These are phyloP conservation scores for Zaprionus vittiger DNA, from an alignment of 1,140 invertebrate species.

Conservation along the genomic window DNA sequence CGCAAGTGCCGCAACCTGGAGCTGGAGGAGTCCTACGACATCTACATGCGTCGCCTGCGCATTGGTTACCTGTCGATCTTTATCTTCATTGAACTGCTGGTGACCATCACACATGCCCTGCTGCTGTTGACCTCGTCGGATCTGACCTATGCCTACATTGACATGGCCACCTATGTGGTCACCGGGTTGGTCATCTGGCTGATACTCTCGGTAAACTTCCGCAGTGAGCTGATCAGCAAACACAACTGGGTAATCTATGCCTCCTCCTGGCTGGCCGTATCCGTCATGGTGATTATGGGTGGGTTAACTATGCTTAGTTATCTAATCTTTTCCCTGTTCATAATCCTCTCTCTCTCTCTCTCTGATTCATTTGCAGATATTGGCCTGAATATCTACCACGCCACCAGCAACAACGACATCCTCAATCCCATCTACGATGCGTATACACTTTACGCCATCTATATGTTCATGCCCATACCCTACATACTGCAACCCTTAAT, in stretches of 20 bases:
- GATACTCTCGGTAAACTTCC: conserved; percentile 85
- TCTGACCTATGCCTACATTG: conserved; percentile 74
- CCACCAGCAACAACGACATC: conserved; percentile 74
- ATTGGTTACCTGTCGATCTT: conserved; percentile 91
- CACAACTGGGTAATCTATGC: conserved; percentile 85
- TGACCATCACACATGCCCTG: conserved; percentile 87
- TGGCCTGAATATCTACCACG: conserved; percentile 86
- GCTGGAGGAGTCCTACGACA: conserved; percentile 89
- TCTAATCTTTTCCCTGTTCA: background rate
- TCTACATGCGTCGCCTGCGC: conserved; percentile 90
- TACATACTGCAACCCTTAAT: conserved; percentile 88
- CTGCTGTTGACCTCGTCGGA: conserved; percentile 85
- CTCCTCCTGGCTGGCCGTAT: conserved; percentile 85
- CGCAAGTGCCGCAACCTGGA: conserved; percentile 90
- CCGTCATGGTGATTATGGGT: conserved; percentile 80
- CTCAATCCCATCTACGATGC: conserved; percentile 89
- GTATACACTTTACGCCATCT: conserved; percentile 89
- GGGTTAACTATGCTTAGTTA: background rate
- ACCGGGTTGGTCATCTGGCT: conserved; percentile 85
- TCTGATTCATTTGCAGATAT: conserved; percentile 84
- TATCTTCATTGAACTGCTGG: conserved; percentile 88
- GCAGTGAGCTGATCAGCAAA: conserved; percentile 84
- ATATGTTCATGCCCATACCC: conserved; percentile 91
- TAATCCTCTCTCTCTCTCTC: background rate
- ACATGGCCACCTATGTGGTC: conserved; percentile 84